Percentiles rank a stretch among this genome's conserved stretches.
phyloP scores from a whole-genome alignment of 1,140 invertebrate species.

The Steinernema feltiae region DNA sequence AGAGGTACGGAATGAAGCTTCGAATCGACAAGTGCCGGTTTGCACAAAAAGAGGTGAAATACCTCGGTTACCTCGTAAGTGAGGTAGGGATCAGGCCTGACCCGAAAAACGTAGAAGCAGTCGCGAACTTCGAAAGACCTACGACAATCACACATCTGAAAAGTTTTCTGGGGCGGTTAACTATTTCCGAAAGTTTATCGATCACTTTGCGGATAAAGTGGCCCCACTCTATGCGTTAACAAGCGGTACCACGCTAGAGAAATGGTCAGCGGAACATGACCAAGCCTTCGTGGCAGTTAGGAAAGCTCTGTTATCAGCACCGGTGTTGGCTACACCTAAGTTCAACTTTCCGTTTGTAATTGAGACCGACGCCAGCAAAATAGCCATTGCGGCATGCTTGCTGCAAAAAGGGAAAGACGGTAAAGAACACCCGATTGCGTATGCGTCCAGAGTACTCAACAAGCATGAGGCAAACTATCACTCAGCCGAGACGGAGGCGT shows the following conservation, averaged over 20 bases:
- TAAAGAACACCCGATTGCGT: slow-evolving; percentile 28
- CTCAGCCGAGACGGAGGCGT: slow-evolving; percentile 22
- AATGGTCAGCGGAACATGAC: slow-evolving; percentile 17
- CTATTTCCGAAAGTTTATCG: slow-evolving; percentile 36
- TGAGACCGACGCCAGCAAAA: slow-evolving; percentile 31
- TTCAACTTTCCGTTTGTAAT: slow-evolving; percentile 26
- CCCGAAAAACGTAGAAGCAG: slow-evolving; percentile 17
- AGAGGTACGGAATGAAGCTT: slow-evolving; percentile 12
- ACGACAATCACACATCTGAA: slow-evolving; percentile 28
- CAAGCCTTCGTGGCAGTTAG: slow-evolving; percentile 29
- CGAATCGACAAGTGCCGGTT: slow-evolving; percentile 21
- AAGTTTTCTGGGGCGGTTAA: slow-evolving; percentile 27
- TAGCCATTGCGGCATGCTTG: slow-evolving; percentile 30
- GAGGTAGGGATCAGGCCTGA: slow-evolving; percentile 30
- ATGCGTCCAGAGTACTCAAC: slow-evolving; percentile 20
- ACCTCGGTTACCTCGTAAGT: slow-evolving; percentile 23
- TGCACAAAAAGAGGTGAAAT: slow-evolving; percentile 24
- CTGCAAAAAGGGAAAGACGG: slow-evolving; percentile 27
- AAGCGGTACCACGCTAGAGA: slow-evolving; percentile 14
- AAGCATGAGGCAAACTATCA: slow-evolving; percentile 26
- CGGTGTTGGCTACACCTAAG: slow-evolving; percentile 34
- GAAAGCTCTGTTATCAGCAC: slow-evolving; percentile 20
- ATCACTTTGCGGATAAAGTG: slow-evolving; percentile 25
- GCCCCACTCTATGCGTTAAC: slow-evolving; percentile 29
- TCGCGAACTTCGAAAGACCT: slow-evolving; percentile 21